Percentiles rank a stretch among this genome's conserved stretches.
Evolutionary conservation across 2,113 vertebrate genomes (phyloP).

Genomic region (Scytalopus superciliaris): DNA sequence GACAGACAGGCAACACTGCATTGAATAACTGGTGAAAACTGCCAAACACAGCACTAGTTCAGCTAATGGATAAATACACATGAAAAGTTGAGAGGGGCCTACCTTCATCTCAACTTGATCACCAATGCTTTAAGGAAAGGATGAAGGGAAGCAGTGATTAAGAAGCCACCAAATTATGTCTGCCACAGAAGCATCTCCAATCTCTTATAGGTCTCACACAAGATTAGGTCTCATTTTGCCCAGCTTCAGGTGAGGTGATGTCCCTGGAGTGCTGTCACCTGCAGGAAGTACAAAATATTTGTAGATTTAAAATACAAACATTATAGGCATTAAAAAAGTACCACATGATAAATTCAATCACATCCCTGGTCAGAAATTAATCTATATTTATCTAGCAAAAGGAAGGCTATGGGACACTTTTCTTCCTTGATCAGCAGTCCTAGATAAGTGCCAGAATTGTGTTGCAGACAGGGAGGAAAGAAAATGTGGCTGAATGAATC

Average conservation of each 20-base stretch:
- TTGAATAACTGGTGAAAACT: background rate
- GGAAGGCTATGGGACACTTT: background rate
- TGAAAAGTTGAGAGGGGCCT: background rate
- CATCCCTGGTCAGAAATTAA: background rate
- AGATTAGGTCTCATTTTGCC: slow-evolving; percentile 26
- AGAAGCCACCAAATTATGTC: background rate
- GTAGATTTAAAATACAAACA: background rate
- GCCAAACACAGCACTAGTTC: background rate
- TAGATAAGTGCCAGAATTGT: background rate
- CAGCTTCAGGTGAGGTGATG: background rate
- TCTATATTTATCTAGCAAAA: background rate
- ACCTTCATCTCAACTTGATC: background rate
- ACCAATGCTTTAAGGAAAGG: background rate
- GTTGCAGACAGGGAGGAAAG: background rate
- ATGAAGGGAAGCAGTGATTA: background rate
- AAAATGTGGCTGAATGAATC: background rate
- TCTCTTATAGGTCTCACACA: background rate
- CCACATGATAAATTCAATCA: background rate
- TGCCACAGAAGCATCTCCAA: background rate
- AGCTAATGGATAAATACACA: background rate
- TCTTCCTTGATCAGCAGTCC: background rate
- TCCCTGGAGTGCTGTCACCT: slow-evolving; percentile 39
- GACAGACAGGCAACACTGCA: background rate
- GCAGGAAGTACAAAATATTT: slow-evolving; percentile 23
- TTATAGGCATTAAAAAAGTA: background rate